Base-by-base conservation (phyloP, 2,888 invertebrate genomes). In the Pinctada fucata region DNA sequence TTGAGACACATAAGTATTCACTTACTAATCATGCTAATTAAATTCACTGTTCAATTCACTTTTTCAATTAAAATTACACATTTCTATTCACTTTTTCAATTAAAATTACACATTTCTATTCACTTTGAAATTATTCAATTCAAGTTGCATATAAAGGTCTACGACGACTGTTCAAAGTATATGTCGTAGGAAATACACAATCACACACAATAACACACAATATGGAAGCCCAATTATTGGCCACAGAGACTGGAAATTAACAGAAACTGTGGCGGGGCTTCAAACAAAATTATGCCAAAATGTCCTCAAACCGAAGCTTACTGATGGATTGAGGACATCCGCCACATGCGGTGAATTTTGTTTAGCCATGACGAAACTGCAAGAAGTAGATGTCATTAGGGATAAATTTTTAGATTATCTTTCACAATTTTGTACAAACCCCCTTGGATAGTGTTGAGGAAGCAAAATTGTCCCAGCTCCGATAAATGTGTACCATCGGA, bases 141-240 rank as follows among this genome's bases (percentile, higher is more conserved):
- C 6, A 52, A 52, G 10, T 52, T 52, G 10, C 5, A 52, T 52
- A 52, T 5, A 5, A 52, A 5, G 58, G 58, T 8, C 58, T 52
- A 52, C 58, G 58, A 52, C 58, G 58, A 52, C 58, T 52, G 10
- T 52, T 52, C 58, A 52, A 5, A 52, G 58, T n/a, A n/a, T 52
- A 52, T 52, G 58, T 52, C 58, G 58, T 52, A 52, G 58, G 5
- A 52, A 52, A 52, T 52, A 8, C 58, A 52, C 58, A 52, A 52
- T 52, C 58, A 52, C 58, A 52, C 58, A 52, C 58, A 10, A 52
- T 52, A 10, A 52, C 5, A 52, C 58, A 52, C 58, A 52, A 52
- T 52, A 52, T 52, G 58, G 58, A 52, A 52, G 58, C 58, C 58
- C 58, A 52, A 52, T 52, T 52, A 52, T 52, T 52, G 58, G 58